Evolutionary conservation across 2,888 invertebrate species (phyloP).

Genomic region (Ornithoptera priamus): DNA sequence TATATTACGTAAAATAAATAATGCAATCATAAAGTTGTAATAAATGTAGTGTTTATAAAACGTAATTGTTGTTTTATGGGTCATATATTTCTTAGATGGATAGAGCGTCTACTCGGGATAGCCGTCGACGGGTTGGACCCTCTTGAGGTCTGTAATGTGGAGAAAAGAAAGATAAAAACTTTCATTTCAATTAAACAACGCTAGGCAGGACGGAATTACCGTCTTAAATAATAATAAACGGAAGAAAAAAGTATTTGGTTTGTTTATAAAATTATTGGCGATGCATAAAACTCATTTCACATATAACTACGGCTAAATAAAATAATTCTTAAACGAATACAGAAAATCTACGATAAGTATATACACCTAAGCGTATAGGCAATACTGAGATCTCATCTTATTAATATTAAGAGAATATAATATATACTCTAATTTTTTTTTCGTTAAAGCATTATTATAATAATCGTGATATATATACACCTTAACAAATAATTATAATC

Average conservation of each 20-base stretch:
- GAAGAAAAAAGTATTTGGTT: constrained; percentile 41
- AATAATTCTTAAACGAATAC: background rate
- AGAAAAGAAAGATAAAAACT: constrained; percentile 39
- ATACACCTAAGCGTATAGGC: no score
- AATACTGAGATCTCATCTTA: no score
- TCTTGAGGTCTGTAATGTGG: constrained; percentile 32
- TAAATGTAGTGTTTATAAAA: constrained; percentile 79
- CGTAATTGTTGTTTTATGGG: constrained; percentile 75
- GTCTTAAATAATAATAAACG: constrained; percentile 44
- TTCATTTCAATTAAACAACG: constrained; percentile 65
- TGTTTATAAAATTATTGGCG: constrained; percentile 40
- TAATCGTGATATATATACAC: no score
- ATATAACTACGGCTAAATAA: constrained; percentile 14
- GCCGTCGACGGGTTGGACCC: constrained; percentile 33
- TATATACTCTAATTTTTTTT: no score
- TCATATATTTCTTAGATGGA: constrained; percentile 65
- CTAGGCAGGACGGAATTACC: constrained; percentile 42
- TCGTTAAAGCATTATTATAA: no score
- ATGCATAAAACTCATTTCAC: constrained; percentile 29
- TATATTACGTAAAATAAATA: constrained; percentile 80
- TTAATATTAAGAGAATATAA: no score
- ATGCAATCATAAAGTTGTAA: constrained; percentile 79
- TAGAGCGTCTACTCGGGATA: constrained; percentile 41
- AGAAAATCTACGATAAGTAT: background rate
- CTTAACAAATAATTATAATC: no score